phyloP scores from a whole-genome alignment of 2,888 invertebrate species.

The Halictus ligatus region DNA sequence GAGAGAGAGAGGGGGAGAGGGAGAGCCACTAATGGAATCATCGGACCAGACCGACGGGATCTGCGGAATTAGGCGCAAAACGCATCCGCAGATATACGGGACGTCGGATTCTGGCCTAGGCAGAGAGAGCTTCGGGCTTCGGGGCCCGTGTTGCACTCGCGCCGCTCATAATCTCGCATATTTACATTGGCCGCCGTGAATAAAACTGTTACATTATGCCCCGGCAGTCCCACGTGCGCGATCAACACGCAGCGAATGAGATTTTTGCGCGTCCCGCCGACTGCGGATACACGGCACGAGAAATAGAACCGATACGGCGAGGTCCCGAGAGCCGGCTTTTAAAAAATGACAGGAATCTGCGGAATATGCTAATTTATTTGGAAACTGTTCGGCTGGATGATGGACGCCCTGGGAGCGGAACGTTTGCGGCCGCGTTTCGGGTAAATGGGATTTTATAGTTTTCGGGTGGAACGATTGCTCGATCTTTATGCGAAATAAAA shows the following conservation, averaged over 20 bases:
- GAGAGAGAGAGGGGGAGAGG: background rate
- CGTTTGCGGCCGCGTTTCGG: background rate
- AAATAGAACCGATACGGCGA: background rate
- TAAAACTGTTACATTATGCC: conserved; percentile 83
- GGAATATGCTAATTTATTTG: background rate
- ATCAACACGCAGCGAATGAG: conserved; percentile 23
- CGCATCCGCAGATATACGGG: conserved; percentile 36
- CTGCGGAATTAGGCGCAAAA: conserved; percentile 64
- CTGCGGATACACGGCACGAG: background rate
- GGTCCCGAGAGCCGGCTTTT: background rate
- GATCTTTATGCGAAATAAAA: background rate
- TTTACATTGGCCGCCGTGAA: conserved; percentile 80
- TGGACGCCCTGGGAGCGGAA: background rate
- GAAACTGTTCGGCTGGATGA: background rate
- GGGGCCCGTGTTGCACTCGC: conserved; percentile 39
- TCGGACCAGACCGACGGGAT: conserved; percentile 40
- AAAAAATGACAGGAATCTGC: background rate
- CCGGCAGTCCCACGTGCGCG: conserved; percentile 65
- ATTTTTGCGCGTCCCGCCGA: conserved; percentile 45
- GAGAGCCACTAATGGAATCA: conserved; percentile 53
- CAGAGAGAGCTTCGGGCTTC: conserved; percentile 16
- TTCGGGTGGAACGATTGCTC: background rate
- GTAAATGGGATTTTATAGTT: background rate
- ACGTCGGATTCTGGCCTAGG: conserved; percentile 26
- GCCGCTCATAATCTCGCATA: conserved; percentile 82